Evolutionary conservation across 2,797 vertebrate genomes (phyloP), one percentile per base, ranked within the genome.

Genomic region (Percopsis omiscomaycus): DNA sequence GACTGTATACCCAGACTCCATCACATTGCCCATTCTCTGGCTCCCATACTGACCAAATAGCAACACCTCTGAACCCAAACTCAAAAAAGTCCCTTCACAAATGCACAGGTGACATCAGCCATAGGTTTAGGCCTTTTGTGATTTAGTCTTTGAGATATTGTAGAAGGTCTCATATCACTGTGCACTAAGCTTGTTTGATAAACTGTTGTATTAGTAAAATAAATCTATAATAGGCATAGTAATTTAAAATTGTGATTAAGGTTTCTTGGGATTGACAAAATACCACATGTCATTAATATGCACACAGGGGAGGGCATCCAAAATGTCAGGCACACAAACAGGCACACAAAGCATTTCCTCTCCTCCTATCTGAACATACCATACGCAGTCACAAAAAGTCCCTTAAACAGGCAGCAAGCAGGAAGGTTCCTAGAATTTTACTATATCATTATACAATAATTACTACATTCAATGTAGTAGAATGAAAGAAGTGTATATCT

Each of bases 181-280:
- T n/a, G 50, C 22, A 28, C 9, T 52, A 28, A 28, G 8, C 22
- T 28, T 42, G 37, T 42, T 42, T 42, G 8, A 42, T 42, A 8
- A 42, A 42, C 37, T 42, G 37, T 22, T 22, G 22, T 42, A 9
- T 42, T 9, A 10, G 37, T 42, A 42, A 42, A 42, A 22, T 22
- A 50, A 52, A 52, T 27, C 15, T 44, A 56, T n/a, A 55, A 28
- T 54, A 10, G 5, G 29, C 30, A 9, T 29, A 37, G n/a, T 37
- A 42, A 22, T 56, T 56, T 16, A 42, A 9, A 37, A 15, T 71
- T 51, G 65, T 68, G 74, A 84, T 86, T 80, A 84, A 82, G 80
- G 74, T 79, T 84, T 79, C 71, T 82, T 83, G 79, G 70, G 75
- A 67, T 71, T 80, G 80, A 73, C 81, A 74, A 86, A 84, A 82